phyloP scores from a whole-genome alignment of 2,888 invertebrate genomes.

The Merodon equestris region DNA sequence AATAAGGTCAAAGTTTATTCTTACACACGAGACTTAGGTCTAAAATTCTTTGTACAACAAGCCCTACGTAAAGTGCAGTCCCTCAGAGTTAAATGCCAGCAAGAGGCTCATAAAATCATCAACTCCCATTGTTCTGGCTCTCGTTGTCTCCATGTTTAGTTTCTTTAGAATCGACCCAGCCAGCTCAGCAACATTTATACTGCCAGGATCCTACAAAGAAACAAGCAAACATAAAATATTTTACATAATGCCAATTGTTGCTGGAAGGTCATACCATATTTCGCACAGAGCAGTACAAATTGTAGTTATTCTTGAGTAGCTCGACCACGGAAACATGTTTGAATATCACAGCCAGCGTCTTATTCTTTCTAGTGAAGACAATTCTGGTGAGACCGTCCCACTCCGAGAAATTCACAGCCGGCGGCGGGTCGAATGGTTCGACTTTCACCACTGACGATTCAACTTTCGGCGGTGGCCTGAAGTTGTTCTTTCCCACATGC shows the following conservation, averaged over 20 bases:
- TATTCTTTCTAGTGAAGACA: conserved; percentile 97
- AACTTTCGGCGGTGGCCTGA: conserved; percentile 98
- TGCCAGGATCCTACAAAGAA: conserved; percentile 84
- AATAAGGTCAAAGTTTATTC: no score
- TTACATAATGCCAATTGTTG: conserved; percentile 4
- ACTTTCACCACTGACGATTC: conserved; percentile 98
- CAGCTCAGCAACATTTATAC: conserved; percentile 90
- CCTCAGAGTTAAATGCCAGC: conserved; percentile 93
- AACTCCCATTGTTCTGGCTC: conserved; percentile 96
- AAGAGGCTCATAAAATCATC: conserved; percentile 96
- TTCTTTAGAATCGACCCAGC: conserved; percentile 86
- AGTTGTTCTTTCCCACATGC: conserved; percentile 99
- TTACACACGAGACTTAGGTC: no score
- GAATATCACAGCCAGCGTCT: conserved; percentile 94
- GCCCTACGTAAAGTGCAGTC: conserved; percentile 88
- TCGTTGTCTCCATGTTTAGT: conserved; percentile 85
- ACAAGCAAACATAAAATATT: conserved; percentile 61
- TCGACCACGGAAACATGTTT: conserved; percentile 91
- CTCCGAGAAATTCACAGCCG: conserved; percentile 96
- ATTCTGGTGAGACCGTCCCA: conserved; percentile 99
- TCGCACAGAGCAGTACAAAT: conserved; percentile 90
- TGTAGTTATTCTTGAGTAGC: conserved; percentile 94
- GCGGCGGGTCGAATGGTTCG: conserved; percentile 98
- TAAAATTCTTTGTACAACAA: no score
- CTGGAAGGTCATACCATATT: conserved; percentile 82